These are phyloP conservation scores for Caenorhabditis becei DNA, from an alignment of 2,888 invertebrate genomes.

Conservation along the genomic window DNA sequence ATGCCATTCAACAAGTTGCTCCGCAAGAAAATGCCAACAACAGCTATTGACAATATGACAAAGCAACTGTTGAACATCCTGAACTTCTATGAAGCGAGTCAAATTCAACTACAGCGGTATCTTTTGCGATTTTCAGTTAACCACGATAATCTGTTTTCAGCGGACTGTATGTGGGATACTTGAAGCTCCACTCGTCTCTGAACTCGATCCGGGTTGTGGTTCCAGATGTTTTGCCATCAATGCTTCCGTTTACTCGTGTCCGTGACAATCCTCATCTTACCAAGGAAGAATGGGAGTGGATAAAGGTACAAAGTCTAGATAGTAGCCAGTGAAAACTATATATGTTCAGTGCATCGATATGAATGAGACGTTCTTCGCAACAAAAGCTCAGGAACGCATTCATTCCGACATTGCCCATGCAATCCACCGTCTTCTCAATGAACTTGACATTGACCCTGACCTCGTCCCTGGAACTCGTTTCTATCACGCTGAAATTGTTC, in stretches of 20 bases:
- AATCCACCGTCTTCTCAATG: conserved; percentile 73
- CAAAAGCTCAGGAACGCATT: conserved; percentile 82
- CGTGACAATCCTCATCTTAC: conserved; percentile 94
- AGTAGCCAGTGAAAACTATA: background rate
- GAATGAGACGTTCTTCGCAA: conserved; percentile 68
- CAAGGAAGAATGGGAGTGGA: conserved; percentile 96
- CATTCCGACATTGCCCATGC: conserved; percentile 75
- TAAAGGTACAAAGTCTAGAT: conserved; percentile 57
- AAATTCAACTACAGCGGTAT: conserved; percentile 87
- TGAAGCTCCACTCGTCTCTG: conserved; percentile 93
- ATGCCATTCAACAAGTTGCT: conserved; percentile 91
- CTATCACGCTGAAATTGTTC: conserved; percentile 94
- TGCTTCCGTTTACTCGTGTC: conserved; percentile 93
- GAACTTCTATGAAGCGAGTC: conserved; percentile 88
- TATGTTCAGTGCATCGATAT: conserved; percentile 64
- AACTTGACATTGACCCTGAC: conserved; percentile 76
- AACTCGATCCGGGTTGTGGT: conserved; percentile 87
- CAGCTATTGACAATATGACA: conserved; percentile 89
- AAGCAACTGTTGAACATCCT: conserved; percentile 89
- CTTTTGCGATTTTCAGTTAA: background rate
- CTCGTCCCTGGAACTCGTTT: conserved; percentile 89
- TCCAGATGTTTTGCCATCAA: conserved; percentile 93
- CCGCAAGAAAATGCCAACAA: conserved; percentile 83
- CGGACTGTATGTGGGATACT: conserved; percentile 95
- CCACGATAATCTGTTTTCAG: conserved; percentile 23